These are phyloP conservation scores for Grallaria varia DNA, from an alignment of 2,113 vertebrate genomes.

Conservation along the genomic window DNA sequence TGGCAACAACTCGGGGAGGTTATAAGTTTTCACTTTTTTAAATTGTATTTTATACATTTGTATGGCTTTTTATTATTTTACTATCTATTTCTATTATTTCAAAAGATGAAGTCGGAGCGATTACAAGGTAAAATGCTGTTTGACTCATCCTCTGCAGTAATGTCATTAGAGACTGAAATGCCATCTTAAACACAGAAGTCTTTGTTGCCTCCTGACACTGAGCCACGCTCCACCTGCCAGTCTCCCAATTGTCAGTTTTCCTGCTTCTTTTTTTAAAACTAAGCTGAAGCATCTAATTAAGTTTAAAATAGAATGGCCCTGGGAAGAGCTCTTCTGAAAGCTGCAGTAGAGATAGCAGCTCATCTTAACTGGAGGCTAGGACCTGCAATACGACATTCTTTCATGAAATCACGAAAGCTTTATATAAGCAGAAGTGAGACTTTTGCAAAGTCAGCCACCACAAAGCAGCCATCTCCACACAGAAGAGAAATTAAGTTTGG, in stretches of 20 bases:
- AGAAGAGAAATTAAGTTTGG: background rate
- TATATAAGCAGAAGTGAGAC: background rate
- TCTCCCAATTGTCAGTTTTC: background rate
- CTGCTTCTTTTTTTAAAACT: conserved; percentile 39
- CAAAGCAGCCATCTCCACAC: background rate
- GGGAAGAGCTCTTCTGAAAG: conserved; percentile 15
- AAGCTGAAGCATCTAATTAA: conserved; percentile 40
- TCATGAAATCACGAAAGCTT: background rate
- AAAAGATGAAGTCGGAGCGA: background rate
- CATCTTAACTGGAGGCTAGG: conserved; percentile 1
- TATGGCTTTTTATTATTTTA: background rate
- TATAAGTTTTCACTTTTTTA: background rate
- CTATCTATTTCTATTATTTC: background rate
- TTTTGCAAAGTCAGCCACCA: background rate
- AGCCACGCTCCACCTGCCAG: conserved; percentile 2
- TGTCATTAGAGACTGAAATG: conserved; percentile 13
- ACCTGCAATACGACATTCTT: background rate
- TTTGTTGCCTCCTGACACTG: conserved; percentile 15
- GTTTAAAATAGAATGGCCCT: conserved; percentile 54
- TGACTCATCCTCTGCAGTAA: background rate
- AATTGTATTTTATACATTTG: background rate
- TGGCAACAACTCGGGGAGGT: background rate
- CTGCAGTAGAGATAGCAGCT: background rate
- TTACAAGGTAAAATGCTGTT: background rate
- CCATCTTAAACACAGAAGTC: conserved; percentile 25